Evolutionary conservation across 1,140 invertebrate genomes (phyloP), one percentile per base, ranked within the genome.

Genomic region (Marisa cornuarietis): DNA sequence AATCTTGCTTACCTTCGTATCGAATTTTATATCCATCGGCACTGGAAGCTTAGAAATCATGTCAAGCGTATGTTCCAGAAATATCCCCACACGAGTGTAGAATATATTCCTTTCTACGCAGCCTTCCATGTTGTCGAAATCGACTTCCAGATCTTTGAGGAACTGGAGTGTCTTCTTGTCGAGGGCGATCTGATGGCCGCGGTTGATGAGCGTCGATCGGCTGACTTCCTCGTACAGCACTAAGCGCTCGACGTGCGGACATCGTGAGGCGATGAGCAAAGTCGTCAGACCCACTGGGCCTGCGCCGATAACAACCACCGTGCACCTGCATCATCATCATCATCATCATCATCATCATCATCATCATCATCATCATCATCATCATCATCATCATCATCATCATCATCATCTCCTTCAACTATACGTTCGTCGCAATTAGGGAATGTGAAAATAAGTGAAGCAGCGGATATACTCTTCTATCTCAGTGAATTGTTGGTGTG

Each of bases 111-210:
- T 80, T 26, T 88, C 83, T 80, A 88, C 84, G 65, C 83, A 84
- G 0, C 89, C 89, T 79, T 90, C 88, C 54, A 90, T 81, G 80
- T 87, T 87, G 66, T 90, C 88, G 77, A 89, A 89, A 74, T 89
- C 88, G 22, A 89, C 84, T 2, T 86, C 86, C 42, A 85, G 71
- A n/a, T 78, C 81, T 52, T 80, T 76, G 0, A 90, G 82, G 73
- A 89, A 85, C 26, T 71, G 49, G 11, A 86, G 79, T 71, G 80
- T 87, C 58, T 82, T 80, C 7, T 62, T 58, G 78, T 90, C 84
- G 31, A 90, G 82, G 58, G 85, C 85, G 6, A 90, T 83, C 77
- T 90, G 88, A 42, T 88, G 84, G 20, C 81, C 79, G 22, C 81
- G 73, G 68, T 85, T 84, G 58, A 87, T 62, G 18, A 88, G 61